Conservation (phyloP, 2,888 invertebrate species). For the Eilema depressum region DNA sequence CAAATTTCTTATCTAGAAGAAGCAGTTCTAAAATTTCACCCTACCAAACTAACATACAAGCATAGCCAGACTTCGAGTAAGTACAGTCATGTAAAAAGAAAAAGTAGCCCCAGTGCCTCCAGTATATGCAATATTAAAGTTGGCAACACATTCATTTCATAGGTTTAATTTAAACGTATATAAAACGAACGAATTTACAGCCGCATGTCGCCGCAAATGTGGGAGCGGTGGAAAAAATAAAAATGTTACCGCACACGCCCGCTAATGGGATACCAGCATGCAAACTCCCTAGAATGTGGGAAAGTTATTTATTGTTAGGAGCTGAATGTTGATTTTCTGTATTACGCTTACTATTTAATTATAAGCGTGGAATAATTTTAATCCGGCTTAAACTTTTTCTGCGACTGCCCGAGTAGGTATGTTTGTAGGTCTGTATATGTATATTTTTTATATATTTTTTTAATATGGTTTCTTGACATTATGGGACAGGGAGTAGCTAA, state of each 20-base stretch:
- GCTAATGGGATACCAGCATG: slow-evolving; percentile 29
- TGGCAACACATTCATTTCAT: slow-evolving; percentile 19
- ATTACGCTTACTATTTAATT: no score
- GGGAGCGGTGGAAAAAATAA: slow-evolving; percentile 55
- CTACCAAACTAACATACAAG: not conserved
- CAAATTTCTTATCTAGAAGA: no score
- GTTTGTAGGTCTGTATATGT: no score
- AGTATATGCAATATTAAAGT: slow-evolving; percentile 17
- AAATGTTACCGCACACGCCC: slow-evolving; percentile 52
- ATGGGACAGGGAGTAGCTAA: no score
- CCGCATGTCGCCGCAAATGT: slow-evolving; percentile 56
- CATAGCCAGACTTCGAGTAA: not conserved
- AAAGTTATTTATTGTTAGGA: slow-evolving; percentile 8
- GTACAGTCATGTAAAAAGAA: not conserved
- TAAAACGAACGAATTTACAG: slow-evolving; percentile 55
- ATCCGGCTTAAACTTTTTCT: not conserved
- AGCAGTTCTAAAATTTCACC: no score
- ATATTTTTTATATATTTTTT: no score
- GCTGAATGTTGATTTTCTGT: not conserved
- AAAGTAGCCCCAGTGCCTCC: not conserved
- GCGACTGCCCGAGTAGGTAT: no score
- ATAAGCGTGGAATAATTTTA: not conserved
- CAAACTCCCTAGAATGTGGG: slow-evolving; percentile 22
- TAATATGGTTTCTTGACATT: no score
- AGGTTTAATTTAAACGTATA: slow-evolving; percentile 53